Evolutionary conservation across 2,888 invertebrate genomes (phyloP), one percentile per base, ranked within the genome.

Genomic region (Allacma fusca): DNA sequence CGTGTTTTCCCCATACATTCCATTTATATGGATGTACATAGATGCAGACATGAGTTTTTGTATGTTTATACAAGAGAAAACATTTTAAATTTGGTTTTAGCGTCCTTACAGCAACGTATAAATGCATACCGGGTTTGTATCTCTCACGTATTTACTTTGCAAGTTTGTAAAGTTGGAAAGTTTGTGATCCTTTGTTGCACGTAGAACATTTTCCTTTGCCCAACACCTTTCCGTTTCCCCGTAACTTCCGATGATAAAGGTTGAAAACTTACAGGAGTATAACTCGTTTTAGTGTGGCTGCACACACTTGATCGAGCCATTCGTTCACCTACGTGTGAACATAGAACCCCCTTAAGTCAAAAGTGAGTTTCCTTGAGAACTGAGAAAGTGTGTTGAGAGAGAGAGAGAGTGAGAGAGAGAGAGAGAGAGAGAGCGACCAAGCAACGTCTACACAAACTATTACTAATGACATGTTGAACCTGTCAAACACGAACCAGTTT

Each of bases 381-480:
- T 34, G 34, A 34, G 5, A 7, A 23, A 62, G 21, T 62, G n/a
- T n/a, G n/a, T n/a, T n/a, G 62, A 21, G 62, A 21, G 62, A 13
- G 26, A 12, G 1, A 62, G 12, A 9, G 29, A 28, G 67, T 26
- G 19, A 28, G 29, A 5, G 67, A 1, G 16, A 40, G 12, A 21
- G 13, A 34, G n/a, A 34, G 40, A 68, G 40, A 23, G 29, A 16
- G 65, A 29, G 29, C 16, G 19, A 29, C 44, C 62, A 9, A 62
- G n/a, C 24, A 13, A 13, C 44, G 21, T 43, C 24, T 24, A 44
- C 69, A 69, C 43, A 43, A 69, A 44, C 69, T 69, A 69, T 44
- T 69, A n/a, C 69, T 69, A 69, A 69, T 69, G 69, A 69, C 69
- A 44, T 69, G 69, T 69, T 69, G 69, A 69, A 26, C 69, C 44